Evolutionary conservation across 2,888 invertebrate genomes (phyloP).

Genomic region (Oscheius sp.): DNA sequence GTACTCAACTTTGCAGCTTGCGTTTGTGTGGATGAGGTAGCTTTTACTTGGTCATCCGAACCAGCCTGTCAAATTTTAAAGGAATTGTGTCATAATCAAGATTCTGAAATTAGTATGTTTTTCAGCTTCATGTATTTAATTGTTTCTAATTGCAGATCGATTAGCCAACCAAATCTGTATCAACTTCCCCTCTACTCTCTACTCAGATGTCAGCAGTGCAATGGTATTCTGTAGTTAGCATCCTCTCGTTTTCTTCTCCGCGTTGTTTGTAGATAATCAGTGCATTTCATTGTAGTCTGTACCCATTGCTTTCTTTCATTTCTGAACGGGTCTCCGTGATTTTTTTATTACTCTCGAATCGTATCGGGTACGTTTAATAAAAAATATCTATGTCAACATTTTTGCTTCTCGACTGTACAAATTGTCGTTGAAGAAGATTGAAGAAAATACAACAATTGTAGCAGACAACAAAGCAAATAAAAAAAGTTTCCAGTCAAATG

Average conservation of each 20-base stretch:
- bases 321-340: conserved; percentile 7
- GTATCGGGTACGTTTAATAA: too few relatives aligned
- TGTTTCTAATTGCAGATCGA: not conserved
- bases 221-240: not conserved
- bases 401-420: too few relatives aligned
- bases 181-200: not conserved
- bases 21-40: conserved; percentile 2
- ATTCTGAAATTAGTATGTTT: conserved; percentile 6
- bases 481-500: too few relatives aligned
- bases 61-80: not conserved
- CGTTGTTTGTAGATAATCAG: not conserved
- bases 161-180: conserved; percentile 1
- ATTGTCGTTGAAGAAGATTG: too few relatives aligned
- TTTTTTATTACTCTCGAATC: too few relatives aligned
- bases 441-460: too few relatives aligned
- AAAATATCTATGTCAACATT: too few relatives aligned
- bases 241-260: not conserved
- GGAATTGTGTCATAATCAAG: not conserved
- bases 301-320: not conserved
- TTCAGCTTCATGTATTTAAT: not conserved
- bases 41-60: not conserved
- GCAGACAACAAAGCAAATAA: too few relatives aligned
- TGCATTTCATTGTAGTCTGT: not conserved
- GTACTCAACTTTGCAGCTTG: too few relatives aligned
- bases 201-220: not conserved